These are phyloP conservation scores for Trachelus troglodyta DNA, from an alignment of 2,888 invertebrate species.

Conservation along the genomic window DNA sequence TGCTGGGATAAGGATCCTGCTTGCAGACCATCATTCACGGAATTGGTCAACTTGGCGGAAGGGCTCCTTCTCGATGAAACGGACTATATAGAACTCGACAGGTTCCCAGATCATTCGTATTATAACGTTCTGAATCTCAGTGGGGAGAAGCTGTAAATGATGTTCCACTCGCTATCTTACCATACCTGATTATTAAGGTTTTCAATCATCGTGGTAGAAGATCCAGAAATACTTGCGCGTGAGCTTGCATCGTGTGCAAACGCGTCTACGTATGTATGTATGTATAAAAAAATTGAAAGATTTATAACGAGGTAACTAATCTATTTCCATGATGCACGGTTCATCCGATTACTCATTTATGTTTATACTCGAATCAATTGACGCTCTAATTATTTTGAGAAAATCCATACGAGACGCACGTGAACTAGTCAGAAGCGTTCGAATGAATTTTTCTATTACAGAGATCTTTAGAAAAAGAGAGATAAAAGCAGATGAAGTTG, in stretches of 20 bases:
- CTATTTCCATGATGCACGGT: no score
- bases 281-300: no score
- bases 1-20: conserved; percentile 92
- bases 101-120: conserved; percentile 93
- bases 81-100: conserved; percentile 92
- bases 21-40: conserved; percentile 86
- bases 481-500: background rate
- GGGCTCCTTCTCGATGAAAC: conserved; percentile 88
- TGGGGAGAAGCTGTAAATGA: conserved; percentile 78
- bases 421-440: conserved; percentile 31
- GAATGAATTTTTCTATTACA: conserved; percentile 15
- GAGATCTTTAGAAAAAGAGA: background rate
- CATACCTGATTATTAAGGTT: no score
- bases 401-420: background rate
- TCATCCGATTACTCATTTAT: no score
- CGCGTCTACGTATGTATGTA: no score
- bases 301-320: no score
- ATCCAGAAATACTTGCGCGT: no score
- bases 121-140: conserved; percentile 88
- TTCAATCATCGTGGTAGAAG: no score
- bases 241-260: no score
- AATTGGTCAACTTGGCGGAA: conserved; percentile 84
- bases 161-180: background rate
- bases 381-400: background rate
- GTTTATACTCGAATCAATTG: background rate